Evolutionary conservation across 2,797 vertebrate genomes (phyloP).

Genomic region (Tokudaia muenninki): DNA sequence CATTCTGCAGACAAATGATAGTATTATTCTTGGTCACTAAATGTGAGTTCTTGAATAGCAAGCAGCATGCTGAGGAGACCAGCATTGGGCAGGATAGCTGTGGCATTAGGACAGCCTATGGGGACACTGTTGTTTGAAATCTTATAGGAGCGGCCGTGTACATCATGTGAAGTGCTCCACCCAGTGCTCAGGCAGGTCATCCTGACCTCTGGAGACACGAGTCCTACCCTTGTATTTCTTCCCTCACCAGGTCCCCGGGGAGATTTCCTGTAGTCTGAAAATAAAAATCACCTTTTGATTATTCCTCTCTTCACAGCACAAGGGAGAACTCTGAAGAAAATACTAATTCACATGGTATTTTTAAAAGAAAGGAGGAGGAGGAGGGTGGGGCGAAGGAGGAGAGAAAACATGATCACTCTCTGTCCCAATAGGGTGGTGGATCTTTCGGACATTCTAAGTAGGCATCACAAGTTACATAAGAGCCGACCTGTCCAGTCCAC

Average conservation of each 20-base stretch:
- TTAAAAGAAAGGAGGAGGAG: slow-evolving; percentile 68
- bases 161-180: too few relatives aligned
- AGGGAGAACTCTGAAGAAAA: slow-evolving; percentile 66
- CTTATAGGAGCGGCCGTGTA: not conserved
- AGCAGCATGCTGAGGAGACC: not conserved
- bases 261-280: slow-evolving; percentile 69
- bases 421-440: slow-evolving; percentile 86
- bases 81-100: not conserved
- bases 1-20: not conserved
- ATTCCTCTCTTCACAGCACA: slow-evolving; percentile 67
- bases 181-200: rapidly evolving
- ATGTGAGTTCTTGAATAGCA: not conserved
- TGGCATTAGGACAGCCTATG: not conserved
- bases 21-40: not conserved
- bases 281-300: slow-evolving; percentile 60
- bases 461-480: slow-evolving; percentile 91
- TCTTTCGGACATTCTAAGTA: slow-evolving; percentile 89
- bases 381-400: too few relatives aligned
- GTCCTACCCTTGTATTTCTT: not conserved
- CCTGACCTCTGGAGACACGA: not conserved
- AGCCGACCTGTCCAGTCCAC: slow-evolving; percentile 89
- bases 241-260: not conserved
- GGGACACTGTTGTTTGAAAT: not conserved
- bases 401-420: slow-evolving; percentile 85
- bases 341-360: slow-evolving; percentile 78